Percentiles rank a stretch among this genome's conserved stretches.
These are phyloP conservation scores for Sebastes iracundus DNA, from an alignment of 2,797 vertebrate species.

Conservation along the genomic window DNA sequence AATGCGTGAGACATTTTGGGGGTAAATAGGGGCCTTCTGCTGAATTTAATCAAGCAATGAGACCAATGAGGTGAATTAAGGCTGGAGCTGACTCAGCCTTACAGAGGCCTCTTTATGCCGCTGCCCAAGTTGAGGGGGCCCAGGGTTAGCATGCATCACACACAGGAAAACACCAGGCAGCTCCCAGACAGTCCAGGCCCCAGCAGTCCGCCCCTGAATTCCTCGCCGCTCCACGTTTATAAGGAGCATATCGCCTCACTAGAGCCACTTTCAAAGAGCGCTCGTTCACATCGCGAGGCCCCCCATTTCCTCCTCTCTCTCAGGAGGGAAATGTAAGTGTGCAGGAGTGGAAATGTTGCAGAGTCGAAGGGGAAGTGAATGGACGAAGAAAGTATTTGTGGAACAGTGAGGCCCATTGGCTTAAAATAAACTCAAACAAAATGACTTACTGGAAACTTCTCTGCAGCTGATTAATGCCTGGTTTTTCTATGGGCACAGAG, in stretches of 20 bases:
- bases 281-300: conserved; percentile 68
- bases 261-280: conserved; percentile 74
- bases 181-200: conserved; percentile 69
- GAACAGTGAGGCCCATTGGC: conserved; percentile 71
- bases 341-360: conserved; percentile 78
- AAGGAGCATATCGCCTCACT: conserved; percentile 66
- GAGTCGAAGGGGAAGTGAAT: conserved; percentile 69
- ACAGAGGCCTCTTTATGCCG: conserved; percentile 80
- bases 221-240: conserved; percentile 58
- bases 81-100: conserved; percentile 62
- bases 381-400: conserved; percentile 79
- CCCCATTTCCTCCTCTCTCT: conserved; percentile 80
- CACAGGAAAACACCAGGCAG: conserved; percentile 77
- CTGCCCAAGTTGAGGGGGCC: conserved; percentile 61
- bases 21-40: conserved; percentile 36
- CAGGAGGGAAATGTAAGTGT: conserved; percentile 81
- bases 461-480: conserved; percentile 69
- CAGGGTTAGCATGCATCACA: conserved; percentile 75
- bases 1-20: conserved; percentile 24
- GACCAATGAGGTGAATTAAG: conserved; percentile 74
- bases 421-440: conserved; percentile 79
- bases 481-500: conserved; percentile 55
- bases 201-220: conserved; percentile 59
- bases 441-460: conserved; percentile 75
- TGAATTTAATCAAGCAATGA: conserved; percentile 78